Conservation (phyloP, 2,888 invertebrate genomes). For the Lamellibrachia satsuma region DNA sequence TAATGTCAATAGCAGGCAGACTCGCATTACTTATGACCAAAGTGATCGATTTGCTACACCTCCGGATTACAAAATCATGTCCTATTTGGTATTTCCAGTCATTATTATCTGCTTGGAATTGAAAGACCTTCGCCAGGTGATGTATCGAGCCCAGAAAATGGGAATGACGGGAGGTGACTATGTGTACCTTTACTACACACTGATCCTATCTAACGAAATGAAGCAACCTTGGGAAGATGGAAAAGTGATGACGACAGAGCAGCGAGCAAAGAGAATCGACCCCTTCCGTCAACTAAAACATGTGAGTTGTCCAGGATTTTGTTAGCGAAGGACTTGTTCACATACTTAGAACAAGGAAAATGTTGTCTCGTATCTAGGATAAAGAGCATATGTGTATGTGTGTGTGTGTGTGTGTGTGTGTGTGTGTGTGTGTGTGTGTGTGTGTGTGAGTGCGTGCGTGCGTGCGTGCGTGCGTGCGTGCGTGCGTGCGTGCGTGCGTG, state of each 20-base stretch:
- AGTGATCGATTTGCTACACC: background rate
- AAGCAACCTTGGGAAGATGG: constrained; percentile 43
- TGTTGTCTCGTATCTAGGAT: no score
- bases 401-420: no score
- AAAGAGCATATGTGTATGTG: no score
- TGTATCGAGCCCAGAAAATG: constrained; percentile 40
- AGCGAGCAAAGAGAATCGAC: background rate
- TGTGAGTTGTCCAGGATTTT: no score
- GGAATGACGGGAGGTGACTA: constrained; percentile 48
- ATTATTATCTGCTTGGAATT: constrained; percentile 47
- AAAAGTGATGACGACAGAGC: constrained; percentile 20
- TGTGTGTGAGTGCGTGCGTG: no score
- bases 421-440: no score
- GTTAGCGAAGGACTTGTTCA: no score
- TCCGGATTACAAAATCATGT: background rate
- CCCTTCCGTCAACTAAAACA: background rate
- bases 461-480: no score
- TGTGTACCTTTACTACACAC: constrained; percentile 46
- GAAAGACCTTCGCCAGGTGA: constrained; percentile 39
- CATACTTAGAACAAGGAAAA: background rate
- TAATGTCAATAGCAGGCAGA: background rate
- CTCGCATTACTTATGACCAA: background rate
- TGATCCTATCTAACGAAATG: constrained; percentile 45
- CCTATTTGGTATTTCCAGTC: constrained; percentile 39
- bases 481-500: no score